Base-by-base conservation (phyloP, 2,797 vertebrate species). In the Chromobotia macracanthus region DNA sequence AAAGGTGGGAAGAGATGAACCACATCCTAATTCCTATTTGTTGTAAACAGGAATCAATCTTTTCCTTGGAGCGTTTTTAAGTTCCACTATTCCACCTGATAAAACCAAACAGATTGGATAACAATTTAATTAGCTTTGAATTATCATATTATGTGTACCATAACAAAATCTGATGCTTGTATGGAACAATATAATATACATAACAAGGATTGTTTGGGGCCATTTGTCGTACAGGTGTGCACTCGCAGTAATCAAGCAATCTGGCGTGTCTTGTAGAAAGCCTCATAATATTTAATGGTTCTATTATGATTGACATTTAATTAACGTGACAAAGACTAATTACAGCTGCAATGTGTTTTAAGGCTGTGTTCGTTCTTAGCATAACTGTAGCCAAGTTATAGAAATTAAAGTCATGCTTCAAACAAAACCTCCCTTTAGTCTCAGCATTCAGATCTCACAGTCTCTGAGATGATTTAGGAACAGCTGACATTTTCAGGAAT, bases 1-100 rank as follows among this genome's bases (percentile, higher is more conserved):
- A 82, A 79, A 86, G 72, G 77, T 79, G 31, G 58, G 23, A 55
- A 82, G 83, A 81, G 84, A 88, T 77, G 78, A n/a, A 80, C 81
- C 83, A 72, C 64, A 72, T 55, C 68, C 68, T 72, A 67, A 72
- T 80, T 82, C 56, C 65, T 25, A 71, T 79, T 74, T 66, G 8
- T 53, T 72, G 78, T 51, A 68, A 72, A 65, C 50, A 87, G 76
- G 86, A 84, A 87, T 23, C 1, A 15, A 64, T 41, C 13, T 25
- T 60, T 75, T 64, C 76, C 7, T 73, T 68, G 13, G n/a, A 60
- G 67, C 50, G 50, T 50, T 60, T 77, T 78, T 63, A 72, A 8
- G 8, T 41, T 41, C 38, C 9, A 41, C 38, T 64, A 66, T 61
- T 41, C 28, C 71, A 63, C n/a, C 69, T 77, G 56, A 73, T 70